Evolutionary conservation across 2,888 invertebrate species (phyloP).

Genomic region (Netelia melanura): DNA sequence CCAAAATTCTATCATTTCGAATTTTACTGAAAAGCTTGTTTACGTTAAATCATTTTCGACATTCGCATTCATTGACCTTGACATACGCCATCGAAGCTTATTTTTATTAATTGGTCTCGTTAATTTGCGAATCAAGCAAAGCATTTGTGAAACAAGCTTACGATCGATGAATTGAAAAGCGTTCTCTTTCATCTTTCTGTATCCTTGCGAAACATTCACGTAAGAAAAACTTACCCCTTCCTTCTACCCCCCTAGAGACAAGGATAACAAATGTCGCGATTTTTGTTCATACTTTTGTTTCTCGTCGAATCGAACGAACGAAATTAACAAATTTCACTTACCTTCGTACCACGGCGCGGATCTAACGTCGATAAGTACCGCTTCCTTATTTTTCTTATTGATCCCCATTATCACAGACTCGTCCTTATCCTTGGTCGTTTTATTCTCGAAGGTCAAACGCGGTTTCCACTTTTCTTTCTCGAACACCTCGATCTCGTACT

Average conservation of each 20-base stretch:
- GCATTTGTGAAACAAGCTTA: constrained; percentile 43
- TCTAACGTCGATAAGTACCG: constrained; percentile 76
- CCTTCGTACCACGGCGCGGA: constrained; percentile 74
- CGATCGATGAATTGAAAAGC: constrained; percentile 16
- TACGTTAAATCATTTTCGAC: background rate
- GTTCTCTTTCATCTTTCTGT: background rate
- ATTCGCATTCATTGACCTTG: background rate
- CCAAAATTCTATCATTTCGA: background rate
- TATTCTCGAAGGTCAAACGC: constrained; percentile 75
- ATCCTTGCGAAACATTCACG: background rate
- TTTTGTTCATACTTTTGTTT: background rate
- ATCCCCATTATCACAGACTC: constrained; percentile 80
- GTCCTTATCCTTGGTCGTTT: constrained; percentile 67
- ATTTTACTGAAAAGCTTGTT: background rate
- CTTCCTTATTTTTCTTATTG: constrained; percentile 71
- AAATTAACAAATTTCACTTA: constrained; percentile 69
- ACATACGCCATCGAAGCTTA: background rate
- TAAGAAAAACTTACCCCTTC: constrained; percentile 51
- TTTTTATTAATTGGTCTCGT: background rate
- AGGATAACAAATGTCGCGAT: background rate
- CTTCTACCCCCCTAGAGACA: background rate
- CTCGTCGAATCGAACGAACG: background rate
- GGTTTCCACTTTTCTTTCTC: constrained; percentile 78
- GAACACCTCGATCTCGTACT: constrained; percentile 73
- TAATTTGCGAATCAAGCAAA: constrained; percentile 49